phyloP scores from a whole-genome alignment of 2,113 vertebrate species.

The Dolichotis patagonum region DNA sequence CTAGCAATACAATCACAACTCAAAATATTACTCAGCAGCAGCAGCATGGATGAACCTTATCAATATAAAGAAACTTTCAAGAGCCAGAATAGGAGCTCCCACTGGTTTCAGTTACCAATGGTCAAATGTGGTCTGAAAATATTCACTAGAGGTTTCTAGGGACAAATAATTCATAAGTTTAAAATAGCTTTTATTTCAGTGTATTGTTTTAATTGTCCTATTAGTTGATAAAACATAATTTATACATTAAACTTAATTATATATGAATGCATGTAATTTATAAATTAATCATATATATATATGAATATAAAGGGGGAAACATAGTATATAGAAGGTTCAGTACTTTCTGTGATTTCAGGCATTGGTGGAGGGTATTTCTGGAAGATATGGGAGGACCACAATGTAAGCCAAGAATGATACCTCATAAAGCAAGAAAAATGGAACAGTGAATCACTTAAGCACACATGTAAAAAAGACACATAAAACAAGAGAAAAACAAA shows the following conservation, averaged over 20 bases:
- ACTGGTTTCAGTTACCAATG: not conserved
- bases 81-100: not conserved
- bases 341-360: not conserved
- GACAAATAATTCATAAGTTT: not conserved
- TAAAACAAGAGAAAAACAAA: not conserved
- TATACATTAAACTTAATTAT: not conserved
- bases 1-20: not conserved
- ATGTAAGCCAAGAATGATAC: not conserved
- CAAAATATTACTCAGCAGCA: not conserved
- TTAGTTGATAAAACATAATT: not conserved
- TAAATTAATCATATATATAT: not conserved
- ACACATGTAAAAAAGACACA: not conserved
- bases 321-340: not conserved
- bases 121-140: not conserved
- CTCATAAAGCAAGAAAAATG: conserved; percentile 28
- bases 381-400: not conserved
- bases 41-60: not conserved
- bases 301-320: not conserved
- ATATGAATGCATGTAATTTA: not conserved
- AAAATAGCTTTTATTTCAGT: not conserved
- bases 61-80: not conserved
- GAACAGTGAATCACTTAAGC: not conserved
- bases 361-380: not conserved
- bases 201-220: not conserved
- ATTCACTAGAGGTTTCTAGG: not conserved